Evolutionary conservation across 2,888 invertebrate species (phyloP).

Genomic region (Nymphalis c-album): DNA sequence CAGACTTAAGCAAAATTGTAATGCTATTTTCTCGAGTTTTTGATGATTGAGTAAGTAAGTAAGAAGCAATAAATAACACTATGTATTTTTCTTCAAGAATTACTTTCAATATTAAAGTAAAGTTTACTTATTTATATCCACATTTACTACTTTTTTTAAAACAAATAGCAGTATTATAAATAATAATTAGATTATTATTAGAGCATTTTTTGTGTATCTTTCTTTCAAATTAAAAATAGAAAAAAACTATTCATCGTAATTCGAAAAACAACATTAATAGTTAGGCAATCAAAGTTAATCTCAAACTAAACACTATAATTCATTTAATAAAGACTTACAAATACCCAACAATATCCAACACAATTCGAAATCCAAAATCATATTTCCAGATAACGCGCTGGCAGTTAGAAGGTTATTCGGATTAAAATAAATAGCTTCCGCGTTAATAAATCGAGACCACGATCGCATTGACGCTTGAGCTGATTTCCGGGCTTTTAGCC

Average conservation of each 20-base stretch:
- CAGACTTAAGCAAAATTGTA: slow-evolving; percentile 9
- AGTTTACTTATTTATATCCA: too few species aligned
- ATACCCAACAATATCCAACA: not conserved
- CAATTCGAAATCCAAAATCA: slow-evolving; percentile 14
- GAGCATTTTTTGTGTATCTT: too few species aligned
- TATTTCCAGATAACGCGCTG: slow-evolving; percentile 25
- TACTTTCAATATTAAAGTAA: too few species aligned
- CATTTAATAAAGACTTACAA: not conserved
- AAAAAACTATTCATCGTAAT: too few species aligned
- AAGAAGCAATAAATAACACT: too few species aligned
- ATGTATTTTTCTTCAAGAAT: too few species aligned
- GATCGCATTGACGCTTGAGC: slow-evolving; percentile 43
- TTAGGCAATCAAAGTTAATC: not conserved
- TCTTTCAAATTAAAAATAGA: too few species aligned
- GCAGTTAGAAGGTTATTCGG: slow-evolving; percentile 31
- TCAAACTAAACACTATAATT: not conserved
- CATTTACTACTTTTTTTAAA: too few species aligned
- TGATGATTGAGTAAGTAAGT: slow-evolving; percentile 7
- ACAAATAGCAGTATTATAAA: too few species aligned
- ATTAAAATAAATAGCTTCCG: slow-evolving; percentile 42
- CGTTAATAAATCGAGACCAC: slow-evolving; percentile 44
- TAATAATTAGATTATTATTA: too few species aligned
- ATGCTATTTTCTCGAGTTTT: slow-evolving; percentile 10
- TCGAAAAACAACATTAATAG: too few species aligned
- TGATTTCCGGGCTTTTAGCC: slow-evolving; percentile 57